Percentiles rank a stretch among this genome's conserved stretches.
Conservation (phyloP, 1,140 invertebrate species). For the Ctenoplectra terminalis region DNA sequence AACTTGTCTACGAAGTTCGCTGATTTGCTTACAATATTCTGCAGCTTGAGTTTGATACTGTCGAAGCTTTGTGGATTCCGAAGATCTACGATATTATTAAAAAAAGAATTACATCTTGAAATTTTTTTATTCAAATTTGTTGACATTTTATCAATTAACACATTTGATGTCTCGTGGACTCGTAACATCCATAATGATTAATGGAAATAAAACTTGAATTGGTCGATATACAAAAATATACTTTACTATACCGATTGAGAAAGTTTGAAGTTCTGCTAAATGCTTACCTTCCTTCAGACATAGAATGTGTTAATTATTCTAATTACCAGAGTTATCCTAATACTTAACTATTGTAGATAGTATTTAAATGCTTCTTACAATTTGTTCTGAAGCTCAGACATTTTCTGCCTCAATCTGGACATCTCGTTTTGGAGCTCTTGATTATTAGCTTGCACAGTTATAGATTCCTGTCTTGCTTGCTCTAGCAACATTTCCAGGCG, state of each 20-base stretch:
- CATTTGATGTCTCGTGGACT: too few species aligned
- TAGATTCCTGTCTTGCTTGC: slow-evolving; percentile 82
- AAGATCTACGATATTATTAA: slow-evolving; percentile 70
- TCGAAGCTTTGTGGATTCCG: slow-evolving; percentile 82
- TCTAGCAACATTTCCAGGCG: slow-evolving; percentile 83
- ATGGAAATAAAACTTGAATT: too few species aligned
- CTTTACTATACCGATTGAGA: too few species aligned
- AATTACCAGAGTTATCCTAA: background rate
- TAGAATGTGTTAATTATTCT: background rate
- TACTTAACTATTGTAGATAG: background rate
- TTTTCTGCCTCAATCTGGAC: slow-evolving; percentile 78
- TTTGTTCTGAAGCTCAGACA: slow-evolving; percentile 81
- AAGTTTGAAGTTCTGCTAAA: too few species aligned
- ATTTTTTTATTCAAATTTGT: too few species aligned
- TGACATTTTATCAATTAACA: background rate
- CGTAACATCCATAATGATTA: too few species aligned
- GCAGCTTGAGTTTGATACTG: slow-evolving; percentile 84
- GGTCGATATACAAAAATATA: too few species aligned
- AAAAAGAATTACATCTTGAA: slow-evolving; percentile 14
- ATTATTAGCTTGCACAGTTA: slow-evolving; percentile 81
- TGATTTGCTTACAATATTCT: slow-evolving; percentile 83
- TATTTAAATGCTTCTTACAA: slow-evolving; percentile 80
- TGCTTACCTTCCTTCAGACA: background rate
- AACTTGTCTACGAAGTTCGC: slow-evolving; percentile 83
- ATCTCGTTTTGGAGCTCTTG: slow-evolving; percentile 84